These are phyloP conservation scores for Notamacropus eugenii DNA, from an alignment of 2,797 vertebrate species.

Conservation along the genomic window DNA sequence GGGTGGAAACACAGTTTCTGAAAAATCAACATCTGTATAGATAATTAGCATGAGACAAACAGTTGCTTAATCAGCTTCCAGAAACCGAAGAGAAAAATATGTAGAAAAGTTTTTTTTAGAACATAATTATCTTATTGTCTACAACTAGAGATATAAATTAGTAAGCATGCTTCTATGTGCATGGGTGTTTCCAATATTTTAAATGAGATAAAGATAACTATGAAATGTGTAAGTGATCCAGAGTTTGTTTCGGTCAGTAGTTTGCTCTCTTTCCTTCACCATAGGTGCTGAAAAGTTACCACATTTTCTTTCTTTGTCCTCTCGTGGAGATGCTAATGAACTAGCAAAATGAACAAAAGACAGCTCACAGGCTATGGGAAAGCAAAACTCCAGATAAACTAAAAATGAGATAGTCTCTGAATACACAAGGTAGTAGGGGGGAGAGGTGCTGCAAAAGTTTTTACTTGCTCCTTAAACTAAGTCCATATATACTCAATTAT, in stretches of 20 bases:
- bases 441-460: background rate
- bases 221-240: constrained; percentile 27
- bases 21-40: constrained; percentile 8
- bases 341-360: constrained; percentile 15
- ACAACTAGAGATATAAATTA: background rate
- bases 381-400: background rate
- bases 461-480: background rate
- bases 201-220: constrained; percentile 1
- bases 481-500: background rate
- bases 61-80: constrained; percentile 27
- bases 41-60: background rate
- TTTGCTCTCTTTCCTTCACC: constrained; percentile 46
- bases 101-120: constrained; percentile 27
- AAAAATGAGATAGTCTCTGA: background rate
- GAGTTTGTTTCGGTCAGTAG: constrained; percentile 11
- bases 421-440: constrained; percentile 5
- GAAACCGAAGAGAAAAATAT: constrained; percentile 32
- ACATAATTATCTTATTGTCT: constrained; percentile 2
- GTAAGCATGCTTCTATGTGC: background rate
- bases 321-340: constrained; percentile 74
- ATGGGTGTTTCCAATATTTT: background rate
- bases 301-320: constrained; percentile 63
- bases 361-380: background rate
- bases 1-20: background rate
- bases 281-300: constrained; percentile 44